A percentile compares a stretch with the other conserved stretches of the same genome.
Conservation (phyloP, 2,888 invertebrate species). For the Yponomeuta evonymella region DNA sequence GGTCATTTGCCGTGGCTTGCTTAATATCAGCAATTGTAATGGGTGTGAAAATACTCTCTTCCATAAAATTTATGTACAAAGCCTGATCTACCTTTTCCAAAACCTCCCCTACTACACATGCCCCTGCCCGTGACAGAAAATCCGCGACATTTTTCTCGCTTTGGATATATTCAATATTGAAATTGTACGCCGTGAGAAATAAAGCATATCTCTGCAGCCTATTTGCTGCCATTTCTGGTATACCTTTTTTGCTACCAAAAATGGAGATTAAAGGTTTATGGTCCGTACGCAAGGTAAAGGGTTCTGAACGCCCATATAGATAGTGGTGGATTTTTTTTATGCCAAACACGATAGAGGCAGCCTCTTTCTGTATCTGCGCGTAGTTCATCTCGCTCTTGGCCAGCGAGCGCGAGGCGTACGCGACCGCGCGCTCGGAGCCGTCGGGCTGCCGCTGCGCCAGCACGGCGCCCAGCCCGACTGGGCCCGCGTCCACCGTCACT, state of each 20-base stretch:
- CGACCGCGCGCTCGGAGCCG: too few relatives aligned
- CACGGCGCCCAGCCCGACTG: too few relatives aligned
- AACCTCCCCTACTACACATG: neutral
- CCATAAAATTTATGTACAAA: slow-evolving; percentile 12
- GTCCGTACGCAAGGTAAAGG: slow-evolving; percentile 9
- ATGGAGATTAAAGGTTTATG: slow-evolving; percentile 14
- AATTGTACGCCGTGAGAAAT: slow-evolving; percentile 16
- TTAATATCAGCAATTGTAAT: neutral
- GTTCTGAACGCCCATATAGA: slow-evolving; percentile 10
- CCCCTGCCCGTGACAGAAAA: slow-evolving; percentile 12
- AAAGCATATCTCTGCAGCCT: slow-evolving; percentile 11
- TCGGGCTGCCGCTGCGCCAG: too few relatives aligned
- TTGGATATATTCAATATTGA: slow-evolving; percentile 13
- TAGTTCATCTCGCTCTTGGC: too few relatives aligned
- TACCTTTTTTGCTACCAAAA: slow-evolving; percentile 10
- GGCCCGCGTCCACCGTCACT: too few relatives aligned
- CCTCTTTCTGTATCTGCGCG: too few relatives aligned
- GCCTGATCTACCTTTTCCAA: neutral
- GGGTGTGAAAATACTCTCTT: neutral
- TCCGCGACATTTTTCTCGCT: slow-evolving; percentile 4
- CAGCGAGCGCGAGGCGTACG: too few relatives aligned
- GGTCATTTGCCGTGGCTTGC: neutral
- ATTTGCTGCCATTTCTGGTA: slow-evolving; percentile 15
- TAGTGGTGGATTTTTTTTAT: slow-evolving; percentile 14
- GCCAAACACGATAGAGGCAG: slow-evolving; percentile 5